Conservation (phyloP, 2,888 invertebrate species). For the Thecocarcelia acutangulata region DNA sequence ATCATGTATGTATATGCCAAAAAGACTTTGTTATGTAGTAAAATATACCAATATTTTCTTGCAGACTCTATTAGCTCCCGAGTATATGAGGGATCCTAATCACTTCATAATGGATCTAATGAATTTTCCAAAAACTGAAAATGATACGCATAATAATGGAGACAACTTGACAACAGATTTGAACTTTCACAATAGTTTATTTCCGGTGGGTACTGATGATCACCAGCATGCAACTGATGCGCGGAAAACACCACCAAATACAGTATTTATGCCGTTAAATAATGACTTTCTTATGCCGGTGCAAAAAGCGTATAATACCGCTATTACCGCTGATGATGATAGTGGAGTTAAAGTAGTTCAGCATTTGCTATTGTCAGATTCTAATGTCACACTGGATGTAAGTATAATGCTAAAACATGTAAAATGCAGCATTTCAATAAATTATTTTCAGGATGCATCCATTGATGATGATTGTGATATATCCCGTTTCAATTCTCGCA, state of each 20-base stretch:
- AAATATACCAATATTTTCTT: constrained; percentile 16
- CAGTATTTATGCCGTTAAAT: constrained; percentile 72
- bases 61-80: constrained; percentile 78
- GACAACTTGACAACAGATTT: constrained; percentile 74
- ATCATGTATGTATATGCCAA: constrained; percentile 75
- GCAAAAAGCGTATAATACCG: constrained; percentile 46
- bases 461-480: constrained; percentile 71
- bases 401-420: neutral
- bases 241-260: constrained; percentile 51
- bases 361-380: constrained; percentile 72
- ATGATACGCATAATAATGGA: constrained; percentile 33
- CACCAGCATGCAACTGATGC: constrained; percentile 31
- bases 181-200: constrained; percentile 76
- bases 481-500: constrained; percentile 81
- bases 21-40: neutral
- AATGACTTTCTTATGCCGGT: constrained; percentile 71
- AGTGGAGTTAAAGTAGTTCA: constrained; percentile 69
- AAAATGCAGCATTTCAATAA: too few relatives aligned
- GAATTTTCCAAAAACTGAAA: constrained; percentile 71
- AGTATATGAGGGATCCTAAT: constrained; percentile 77
- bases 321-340: constrained; percentile 35
- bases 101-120: constrained; percentile 80
- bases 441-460: constrained; percentile 48
- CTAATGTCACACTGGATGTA: constrained; percentile 75
- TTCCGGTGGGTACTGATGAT: constrained; percentile 75